phyloP scores from a whole-genome alignment of 2,113 vertebrate species.

The Rhea pennata region DNA sequence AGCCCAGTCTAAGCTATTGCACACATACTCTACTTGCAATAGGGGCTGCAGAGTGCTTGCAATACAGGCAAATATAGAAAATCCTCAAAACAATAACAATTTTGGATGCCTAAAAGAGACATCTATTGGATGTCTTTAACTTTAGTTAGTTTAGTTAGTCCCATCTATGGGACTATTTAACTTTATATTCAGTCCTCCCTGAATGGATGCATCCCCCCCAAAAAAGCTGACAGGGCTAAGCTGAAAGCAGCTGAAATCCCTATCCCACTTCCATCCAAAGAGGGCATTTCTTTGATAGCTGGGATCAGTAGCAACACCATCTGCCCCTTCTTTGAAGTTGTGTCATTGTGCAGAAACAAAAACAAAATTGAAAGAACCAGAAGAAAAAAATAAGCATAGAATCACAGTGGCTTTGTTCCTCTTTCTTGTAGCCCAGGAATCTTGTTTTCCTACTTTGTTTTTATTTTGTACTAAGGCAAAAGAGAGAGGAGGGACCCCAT shows the following conservation, averaged over 20 bases:
- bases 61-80: background rate
- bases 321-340: conserved; percentile 18
- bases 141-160: no score
- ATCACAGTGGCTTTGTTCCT: background rate
- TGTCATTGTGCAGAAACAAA: background rate
- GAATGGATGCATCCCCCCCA: background rate
- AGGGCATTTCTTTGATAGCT: conserved; percentile 19
- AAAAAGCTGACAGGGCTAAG: background rate
- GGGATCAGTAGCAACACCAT: conserved; percentile 27
- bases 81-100: background rate
- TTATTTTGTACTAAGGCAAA: background rate
- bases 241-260: background rate
- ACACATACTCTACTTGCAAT: background rate
- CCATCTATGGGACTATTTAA: background rate
- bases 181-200: background rate
- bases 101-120: background rate
- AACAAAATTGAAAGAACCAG: background rate
- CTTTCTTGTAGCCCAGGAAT: background rate
- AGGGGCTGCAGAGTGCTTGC: background rate
- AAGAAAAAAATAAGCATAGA: background rate
- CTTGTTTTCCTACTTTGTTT: background rate
- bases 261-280: background rate
- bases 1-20: background rate
- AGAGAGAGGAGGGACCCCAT: background rate
- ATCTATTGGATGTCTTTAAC: background rate